Base-by-base conservation (phyloP, 30 jellyfish, hydroid and myxozoan species). In the Turritopsis rubra region DNA sequence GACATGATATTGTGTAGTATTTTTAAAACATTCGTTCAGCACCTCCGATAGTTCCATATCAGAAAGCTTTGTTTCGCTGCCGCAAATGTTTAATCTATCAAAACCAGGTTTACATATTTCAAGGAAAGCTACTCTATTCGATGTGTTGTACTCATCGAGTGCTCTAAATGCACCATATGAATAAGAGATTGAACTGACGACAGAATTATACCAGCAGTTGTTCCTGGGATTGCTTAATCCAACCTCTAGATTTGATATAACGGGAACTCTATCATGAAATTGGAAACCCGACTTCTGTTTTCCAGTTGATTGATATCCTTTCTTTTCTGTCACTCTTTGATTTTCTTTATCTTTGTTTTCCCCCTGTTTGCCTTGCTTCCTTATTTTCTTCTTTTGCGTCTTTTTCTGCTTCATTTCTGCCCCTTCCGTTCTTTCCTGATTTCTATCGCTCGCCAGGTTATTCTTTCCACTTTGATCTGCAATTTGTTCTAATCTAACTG, bases 181-280 rank as follows among this genome's bases (percentile, higher is more conserved):
- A 26, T 66, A 66, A 66, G 29, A 66, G 7, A 66, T 66, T 66
- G 76, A 7, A 66, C 7, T 66, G 9, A 17, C 76, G 29, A 66
- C 76, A 17, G 76, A 66, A 17, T 66, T 66, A 66, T 21, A 66
- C 76, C 76, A 66, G 17, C 76, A n/a, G n/a, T n/a, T n/a, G n/a
- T n/a, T n/a, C n/a, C n/a, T n/a, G n/a, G n/a, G n/a, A n/a, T n/a
- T n/a, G n/a, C n/a, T n/a, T n/a, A n/a, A n/a, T n/a, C n/a, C n/a
- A n/a, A n/a, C n/a, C n/a, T n/a, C n/a, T n/a, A n/a, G n/a, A n/a
- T n/a, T n/a, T n/a, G n/a, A n/a, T n/a, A n/a, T n/a, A n/a, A n/a
- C n/a, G n/a, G 29, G 76, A 66, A 21, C 27, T 66, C 76, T 66
- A 66, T 3, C 76, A 26, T 7, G 76, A 66, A 66, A 66, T 17